These are phyloP conservation scores for Poecile montanus DNA, from an alignment of 2,797 vertebrate species.

Conservation along the genomic window DNA sequence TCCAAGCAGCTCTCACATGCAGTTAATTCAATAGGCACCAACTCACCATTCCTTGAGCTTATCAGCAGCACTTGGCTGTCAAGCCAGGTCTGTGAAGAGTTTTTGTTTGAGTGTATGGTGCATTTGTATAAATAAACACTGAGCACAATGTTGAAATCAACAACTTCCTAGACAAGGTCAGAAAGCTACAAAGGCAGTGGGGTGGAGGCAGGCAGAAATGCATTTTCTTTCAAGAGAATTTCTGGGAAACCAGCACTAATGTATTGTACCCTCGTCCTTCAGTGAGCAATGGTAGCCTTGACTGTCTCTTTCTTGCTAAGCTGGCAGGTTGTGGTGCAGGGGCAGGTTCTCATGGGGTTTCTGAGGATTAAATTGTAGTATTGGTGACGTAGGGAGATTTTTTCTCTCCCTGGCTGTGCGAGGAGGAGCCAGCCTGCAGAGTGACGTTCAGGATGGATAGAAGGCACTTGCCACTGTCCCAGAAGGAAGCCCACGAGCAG, in stretches of 20 bases:
- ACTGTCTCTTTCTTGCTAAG: conserved; percentile 55
- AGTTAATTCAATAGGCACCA: neutral
- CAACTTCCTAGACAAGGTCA: conserved; percentile 76
- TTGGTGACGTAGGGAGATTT: neutral
- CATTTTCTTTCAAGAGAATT: conserved; percentile 66
- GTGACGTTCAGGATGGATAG: neutral
- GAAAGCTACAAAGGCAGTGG: conserved; percentile 33
- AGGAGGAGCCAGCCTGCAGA: neutral
- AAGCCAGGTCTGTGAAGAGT: neutral
- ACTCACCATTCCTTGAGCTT: conserved; percentile 16
- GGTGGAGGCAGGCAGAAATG: conserved; percentile 28
- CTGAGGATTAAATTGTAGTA: neutral
- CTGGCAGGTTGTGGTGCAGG: neutral
- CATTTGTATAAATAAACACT: conserved; percentile 73
- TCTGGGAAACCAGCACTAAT: conserved; percentile 69
- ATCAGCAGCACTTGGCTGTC: conserved; percentile 62
- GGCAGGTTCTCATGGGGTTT: neutral
- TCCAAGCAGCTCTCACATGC: neutral
- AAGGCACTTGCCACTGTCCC: neutral
- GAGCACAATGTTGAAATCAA: conserved; percentile 72
- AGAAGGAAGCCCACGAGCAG: neutral
- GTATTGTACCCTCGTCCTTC: conserved; percentile 73
- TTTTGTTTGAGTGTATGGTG: conserved; percentile 57
- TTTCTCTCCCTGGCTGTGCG: neutral
- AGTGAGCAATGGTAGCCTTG: conserved; percentile 75